phyloP scores from a whole-genome alignment of 2,113 vertebrate species.

The Colistium nudipinnis region DNA sequence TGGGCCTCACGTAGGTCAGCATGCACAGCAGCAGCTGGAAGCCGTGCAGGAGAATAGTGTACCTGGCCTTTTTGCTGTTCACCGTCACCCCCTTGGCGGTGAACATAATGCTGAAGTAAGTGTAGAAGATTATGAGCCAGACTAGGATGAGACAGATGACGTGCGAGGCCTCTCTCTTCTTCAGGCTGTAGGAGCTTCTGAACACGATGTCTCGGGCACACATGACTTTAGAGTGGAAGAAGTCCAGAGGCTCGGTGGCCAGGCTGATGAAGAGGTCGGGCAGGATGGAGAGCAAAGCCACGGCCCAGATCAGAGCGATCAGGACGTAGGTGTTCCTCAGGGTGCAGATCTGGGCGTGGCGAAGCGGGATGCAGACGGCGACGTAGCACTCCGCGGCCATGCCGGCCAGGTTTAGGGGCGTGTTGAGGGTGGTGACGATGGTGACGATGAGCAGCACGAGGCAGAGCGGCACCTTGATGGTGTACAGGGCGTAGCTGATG shows the following conservation, averaged over 20 bases:
- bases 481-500: constrained; percentile 21
- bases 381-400: constrained; percentile 77
- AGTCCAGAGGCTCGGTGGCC: constrained; percentile 50
- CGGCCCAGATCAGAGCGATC: constrained; percentile 68
- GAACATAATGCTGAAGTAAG: constrained; percentile 69
- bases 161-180: constrained; percentile 56
- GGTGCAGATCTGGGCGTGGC: constrained; percentile 67
- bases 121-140: constrained; percentile 63
- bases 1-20: constrained; percentile 56
- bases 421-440: constrained; percentile 64
- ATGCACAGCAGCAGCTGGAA: constrained; percentile 75
- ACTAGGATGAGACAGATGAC: constrained; percentile 51
- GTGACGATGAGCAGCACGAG: constrained; percentile 55
- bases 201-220: constrained; percentile 57
- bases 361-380: constrained; percentile 73
- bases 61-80: constrained; percentile 64
- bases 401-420: constrained; percentile 59
- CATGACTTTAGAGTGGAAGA: constrained; percentile 50
- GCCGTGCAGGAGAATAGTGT: constrained; percentile 74
- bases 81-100: constrained; percentile 36
- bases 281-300: constrained; percentile 24
- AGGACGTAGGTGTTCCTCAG: constrained; percentile 58
- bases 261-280: constrained; percentile 71
- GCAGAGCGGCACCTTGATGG: constrained; percentile 58
- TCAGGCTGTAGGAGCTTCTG: constrained; percentile 15